Base-by-base conservation (phyloP, 2,797 vertebrate species). In the Urophycis tenuis region DNA sequence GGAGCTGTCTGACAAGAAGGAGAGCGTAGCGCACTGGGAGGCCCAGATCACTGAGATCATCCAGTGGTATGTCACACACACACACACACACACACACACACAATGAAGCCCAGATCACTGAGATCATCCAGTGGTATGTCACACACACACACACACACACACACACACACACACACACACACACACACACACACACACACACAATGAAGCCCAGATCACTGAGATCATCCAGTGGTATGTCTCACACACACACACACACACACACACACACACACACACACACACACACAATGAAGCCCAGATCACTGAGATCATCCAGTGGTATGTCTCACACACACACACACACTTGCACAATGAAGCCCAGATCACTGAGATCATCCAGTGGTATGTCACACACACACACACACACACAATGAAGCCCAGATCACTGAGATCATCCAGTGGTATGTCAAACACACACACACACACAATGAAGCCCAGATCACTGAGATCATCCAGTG, bases 371-470 rank as follows among this genome's bases (percentile, higher is more conserved):
- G 97, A 99, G 89, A 99, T 99, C 90, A 99, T 99, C 89, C 97
- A 99, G 75, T 99, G 97, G 97, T 99, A 89, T 95, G 93, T 93
- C 14, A 22, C 84, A 33, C 77, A 72, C 31, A 35, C 75, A 72
- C n/a, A 29, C 22, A 67, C 12, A 25, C 67, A 29, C 30, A 69
- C 60, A 30, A 97, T 97, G 97, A 99, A 90, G 97, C 97, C 78
- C 98, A 99, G 77, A 99, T 99, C 91, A 99, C 97, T 15, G 98
- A 99, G 89, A 99, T 99, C 90, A 99, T 99, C 89, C 98, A 99
- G 75, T 99, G 98, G 97, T 71, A 72, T 22, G 35, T 1, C 35
- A 36, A 6, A 10, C 35, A 36, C 5, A 41, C 39, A 41, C 12
- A 15, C 9, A 36, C 35, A 36, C 35, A 36, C 35, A 36, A 9